Percentiles rank a stretch among this genome's conserved stretches.
Evolutionary conservation across 2,888 invertebrate species (phyloP).

Genomic region (Tinea trinotella): DNA sequence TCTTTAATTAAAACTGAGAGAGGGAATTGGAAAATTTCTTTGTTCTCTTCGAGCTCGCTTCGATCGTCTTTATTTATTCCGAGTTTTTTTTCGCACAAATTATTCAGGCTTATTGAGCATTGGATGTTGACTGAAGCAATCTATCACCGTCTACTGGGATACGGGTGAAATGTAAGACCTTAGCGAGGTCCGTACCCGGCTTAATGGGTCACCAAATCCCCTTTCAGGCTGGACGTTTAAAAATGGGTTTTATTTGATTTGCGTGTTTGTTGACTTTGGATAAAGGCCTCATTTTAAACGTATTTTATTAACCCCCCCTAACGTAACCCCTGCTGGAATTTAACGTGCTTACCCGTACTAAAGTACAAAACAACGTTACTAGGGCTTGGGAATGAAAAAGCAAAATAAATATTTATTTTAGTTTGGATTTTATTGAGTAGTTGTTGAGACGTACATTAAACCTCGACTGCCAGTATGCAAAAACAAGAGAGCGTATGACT

Average conservation of each 20-base stretch:
- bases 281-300: conserved; percentile 10
- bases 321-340: too few species aligned
- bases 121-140: conserved; percentile 43
- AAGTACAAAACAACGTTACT: too few species aligned
- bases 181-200: conserved; percentile 34
- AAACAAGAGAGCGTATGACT: too few species aligned
- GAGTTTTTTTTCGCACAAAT: conserved; percentile 44
- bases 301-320: not conserved
- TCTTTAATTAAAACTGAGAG: conserved; percentile 41
- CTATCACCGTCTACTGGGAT: conserved; percentile 35
- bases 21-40: conserved; percentile 40
- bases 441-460: too few species aligned
- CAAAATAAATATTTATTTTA: too few species aligned
- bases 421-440: too few species aligned
- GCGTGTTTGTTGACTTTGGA: conserved; percentile 31
- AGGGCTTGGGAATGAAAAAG: too few species aligned
- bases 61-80: conserved; percentile 34
- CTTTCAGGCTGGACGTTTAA: conserved; percentile 43
- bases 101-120: conserved; percentile 56
- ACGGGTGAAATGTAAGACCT: conserved; percentile 16
- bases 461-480: too few species aligned
- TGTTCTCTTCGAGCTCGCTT: conserved; percentile 32
- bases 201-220: conserved; percentile 47
- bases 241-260: conserved; percentile 47
- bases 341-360: too few species aligned